Evolutionary conservation across 2,888 invertebrate species (phyloP), one percentile per base, ranked within the genome.

Genomic region (Aphodius sticticus): DNA sequence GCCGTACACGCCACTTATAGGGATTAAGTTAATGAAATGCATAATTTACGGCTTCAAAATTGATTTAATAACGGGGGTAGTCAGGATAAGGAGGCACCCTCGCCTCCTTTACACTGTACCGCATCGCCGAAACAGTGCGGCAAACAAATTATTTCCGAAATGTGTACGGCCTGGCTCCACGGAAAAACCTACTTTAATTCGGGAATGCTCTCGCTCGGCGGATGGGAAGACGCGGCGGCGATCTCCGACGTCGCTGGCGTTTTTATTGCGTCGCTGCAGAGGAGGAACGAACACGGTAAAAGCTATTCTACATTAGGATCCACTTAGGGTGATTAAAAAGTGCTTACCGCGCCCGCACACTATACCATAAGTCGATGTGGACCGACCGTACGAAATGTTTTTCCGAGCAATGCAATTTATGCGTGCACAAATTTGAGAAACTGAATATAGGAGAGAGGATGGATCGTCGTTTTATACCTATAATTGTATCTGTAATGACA

Each of bases 271-370:
- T 53, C 53, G 53, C 53, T 53, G 12, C 53, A 12, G 9, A 9
- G 7, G 53, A 12, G 53, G 12, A 53, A 53, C 53, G 53, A 12
- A 53, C 53, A 53, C 84, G 84, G 84, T 84, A 84, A 84, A 83
- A 85, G 85, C 85, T 83, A 84, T 84, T 85, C 84, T 84, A 85
- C 85, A 85, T 85, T 84, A 83, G 84, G 82, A 84, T 81, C 84
- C 84, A 84, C 84, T 85, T 84, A 84, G 83, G 82, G 84, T 84
- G 84, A 84, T 85, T 84, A 85, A 84, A 85, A 85, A 84, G 84
- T 84, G 83, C 84, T 84, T 83, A 83, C 82, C 12, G 53, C 53
- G 53, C 12, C 53, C 53, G 53, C 53, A 53, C 53, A 53, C 53
- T 12, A 26, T 26, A 53, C 7, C 53, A 53, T 53, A 53, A 53